Evolutionary conservation across 2,797 vertebrate genomes (phyloP).

Genomic region (Peromyscus aztecus): DNA sequence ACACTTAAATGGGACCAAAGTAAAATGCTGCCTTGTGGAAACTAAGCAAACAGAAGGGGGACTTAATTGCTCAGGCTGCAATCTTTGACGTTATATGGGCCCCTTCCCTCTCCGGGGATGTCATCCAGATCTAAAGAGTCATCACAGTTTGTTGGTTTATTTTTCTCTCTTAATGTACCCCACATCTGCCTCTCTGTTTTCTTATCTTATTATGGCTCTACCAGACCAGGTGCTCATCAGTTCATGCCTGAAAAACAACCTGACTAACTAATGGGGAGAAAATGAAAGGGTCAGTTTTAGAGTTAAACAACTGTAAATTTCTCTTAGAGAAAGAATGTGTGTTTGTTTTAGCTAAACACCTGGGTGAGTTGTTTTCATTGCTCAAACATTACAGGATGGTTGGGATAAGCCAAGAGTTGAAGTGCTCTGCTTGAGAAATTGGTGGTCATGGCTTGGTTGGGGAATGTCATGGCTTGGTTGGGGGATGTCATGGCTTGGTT

Average conservation of each 20-base stretch:
- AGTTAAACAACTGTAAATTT: slow-evolving; percentile 50
- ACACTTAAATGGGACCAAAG: not conserved
- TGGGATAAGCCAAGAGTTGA: slow-evolving; percentile 33
- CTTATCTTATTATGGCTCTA: slow-evolving; percentile 3
- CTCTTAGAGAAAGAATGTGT: slow-evolving; percentile 51
- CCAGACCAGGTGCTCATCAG: slow-evolving; percentile 64
- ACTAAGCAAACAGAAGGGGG: not conserved
- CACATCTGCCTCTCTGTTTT: slow-evolving; percentile 72
- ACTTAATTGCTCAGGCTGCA: not conserved
- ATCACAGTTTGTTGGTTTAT: slow-evolving; percentile 51
- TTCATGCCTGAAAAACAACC: slow-evolving; percentile 64
- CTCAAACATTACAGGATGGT: slow-evolving; percentile 51
- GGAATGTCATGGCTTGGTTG: slow-evolving; percentile 1
- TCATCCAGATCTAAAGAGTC: slow-evolving; percentile 45
- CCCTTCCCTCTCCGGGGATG: not conserved
- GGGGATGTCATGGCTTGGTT: too few relatives aligned
- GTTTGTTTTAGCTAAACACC: slow-evolving; percentile 67
- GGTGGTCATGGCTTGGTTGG: not conserved
- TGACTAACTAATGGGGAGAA: slow-evolving; percentile 54
- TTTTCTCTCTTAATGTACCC: slow-evolving; percentile 69
- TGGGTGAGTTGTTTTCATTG: slow-evolving; percentile 62
- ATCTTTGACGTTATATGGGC: not conserved
- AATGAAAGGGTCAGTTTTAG: slow-evolving; percentile 58
- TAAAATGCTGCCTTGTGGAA: not conserved
- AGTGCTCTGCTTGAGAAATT: slow-evolving; percentile 51